Evolutionary conservation across 2,797 vertebrate species (phyloP).

Genomic region (Luscinia luscinia): DNA sequence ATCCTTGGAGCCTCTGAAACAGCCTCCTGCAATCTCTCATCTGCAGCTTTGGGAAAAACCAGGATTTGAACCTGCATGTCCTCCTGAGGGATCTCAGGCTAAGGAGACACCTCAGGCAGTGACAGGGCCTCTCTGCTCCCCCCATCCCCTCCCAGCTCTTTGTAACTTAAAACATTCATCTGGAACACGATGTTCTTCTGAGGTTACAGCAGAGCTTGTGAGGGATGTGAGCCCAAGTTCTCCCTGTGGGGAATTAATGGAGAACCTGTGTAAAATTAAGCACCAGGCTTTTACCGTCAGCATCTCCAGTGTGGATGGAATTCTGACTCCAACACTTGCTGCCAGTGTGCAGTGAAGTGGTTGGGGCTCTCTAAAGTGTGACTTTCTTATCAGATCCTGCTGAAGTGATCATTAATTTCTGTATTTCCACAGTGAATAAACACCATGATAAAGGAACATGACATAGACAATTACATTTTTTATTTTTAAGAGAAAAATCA

Average conservation of each 20-base stretch:
- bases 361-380: not conserved
- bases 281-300: not conserved
- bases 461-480: too few relatives aligned
- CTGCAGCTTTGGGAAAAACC: too few relatives aligned
- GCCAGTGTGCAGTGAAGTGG: accelerated
- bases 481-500: too few relatives aligned
- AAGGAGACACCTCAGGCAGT: too few relatives aligned
- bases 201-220: not conserved
- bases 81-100: too few relatives aligned
- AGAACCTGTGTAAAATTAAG: not conserved
- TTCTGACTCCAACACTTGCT: not conserved
- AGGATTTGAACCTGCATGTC: too few relatives aligned
- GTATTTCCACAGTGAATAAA: not conserved
- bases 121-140: not conserved
- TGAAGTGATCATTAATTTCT: not conserved
- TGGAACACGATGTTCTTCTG: not conserved
- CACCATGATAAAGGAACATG: not conserved
- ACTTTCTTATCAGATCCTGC: not conserved
- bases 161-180: slow-evolving; percentile 12
- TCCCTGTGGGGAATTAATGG: slow-evolving; percentile 21
- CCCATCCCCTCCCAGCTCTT: not conserved
- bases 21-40: too few relatives aligned
- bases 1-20: too few relatives aligned
- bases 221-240: not conserved
- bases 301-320: not conserved